phyloP scores from a whole-genome alignment of 2,113 vertebrate genomes.

The Potamarius usumacintae region DNA sequence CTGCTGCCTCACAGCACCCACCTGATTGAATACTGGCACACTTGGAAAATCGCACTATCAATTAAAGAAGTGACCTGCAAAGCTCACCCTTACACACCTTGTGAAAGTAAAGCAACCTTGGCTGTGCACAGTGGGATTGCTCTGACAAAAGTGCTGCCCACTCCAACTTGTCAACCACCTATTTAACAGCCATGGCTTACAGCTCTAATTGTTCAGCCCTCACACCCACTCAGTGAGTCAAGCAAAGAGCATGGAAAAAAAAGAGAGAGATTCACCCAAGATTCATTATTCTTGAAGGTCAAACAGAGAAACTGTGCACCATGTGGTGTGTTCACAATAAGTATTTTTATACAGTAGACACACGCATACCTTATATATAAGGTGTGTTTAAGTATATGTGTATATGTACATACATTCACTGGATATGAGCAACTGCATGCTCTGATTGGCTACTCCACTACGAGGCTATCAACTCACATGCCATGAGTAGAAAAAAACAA shows the following conservation, averaged over 20 bases:
- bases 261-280: conserved; percentile 30
- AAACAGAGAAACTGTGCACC: conserved; percentile 9
- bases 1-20: conserved; percentile 4
- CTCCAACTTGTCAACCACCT: conserved; percentile 40
- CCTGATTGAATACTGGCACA: conserved; percentile 40
- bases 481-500: no score
- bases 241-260: conserved; percentile 16
- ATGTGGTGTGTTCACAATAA: background rate
- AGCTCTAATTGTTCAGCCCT: conserved; percentile 32
- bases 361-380: no score
- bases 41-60: conserved; percentile 40
- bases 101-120: conserved; percentile 41
- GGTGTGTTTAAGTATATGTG: no score
- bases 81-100: conserved; percentile 26
- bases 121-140: conserved; percentile 12
- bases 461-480: no score
- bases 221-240: conserved; percentile 35
- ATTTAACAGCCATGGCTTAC: conserved; percentile 41
- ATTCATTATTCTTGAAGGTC: conserved; percentile 36
- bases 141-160: conserved; percentile 44
- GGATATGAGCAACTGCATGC: no score
- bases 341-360: background rate
- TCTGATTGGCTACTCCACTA: no score
- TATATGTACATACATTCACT: no score
- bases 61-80: conserved; percentile 44